These are phyloP conservation scores for Sminthurides aquaticus DNA, from an alignment of 2,888 invertebrate genomes.

Conservation along the genomic window DNA sequence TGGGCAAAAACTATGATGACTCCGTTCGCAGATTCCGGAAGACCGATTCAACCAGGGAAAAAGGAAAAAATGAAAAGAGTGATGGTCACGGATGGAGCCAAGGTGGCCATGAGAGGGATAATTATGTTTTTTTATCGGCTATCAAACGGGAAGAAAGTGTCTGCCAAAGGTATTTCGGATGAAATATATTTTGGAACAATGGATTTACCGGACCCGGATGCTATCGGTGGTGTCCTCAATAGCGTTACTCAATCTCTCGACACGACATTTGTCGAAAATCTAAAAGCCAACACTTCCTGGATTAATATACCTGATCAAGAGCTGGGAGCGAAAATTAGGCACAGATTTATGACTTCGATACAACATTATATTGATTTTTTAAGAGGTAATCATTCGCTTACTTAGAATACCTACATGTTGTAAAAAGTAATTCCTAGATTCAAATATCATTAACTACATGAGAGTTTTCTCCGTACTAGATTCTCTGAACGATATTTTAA, in stretches of 20 bases:
- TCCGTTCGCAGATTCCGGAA: constrained; percentile 57
- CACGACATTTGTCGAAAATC: constrained; percentile 48
- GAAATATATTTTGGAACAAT: constrained; percentile 48
- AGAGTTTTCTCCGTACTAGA: constrained; percentile 21
- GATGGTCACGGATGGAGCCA: constrained; percentile 57
- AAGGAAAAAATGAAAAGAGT: constrained; percentile 44
- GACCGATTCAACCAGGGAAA: constrained; percentile 45
- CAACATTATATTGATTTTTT: constrained; percentile 54
- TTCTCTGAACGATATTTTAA: constrained; percentile 36
- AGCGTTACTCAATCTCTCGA: constrained; percentile 46
- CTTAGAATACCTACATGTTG: background rate
- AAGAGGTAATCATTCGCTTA: constrained; percentile 46
- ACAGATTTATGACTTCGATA: constrained; percentile 55
- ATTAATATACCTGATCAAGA: constrained; percentile 52
- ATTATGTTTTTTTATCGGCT: constrained; percentile 65
- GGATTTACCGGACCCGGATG: constrained; percentile 45
- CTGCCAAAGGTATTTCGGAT: constrained; percentile 60
- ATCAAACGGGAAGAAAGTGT: constrained; percentile 55
- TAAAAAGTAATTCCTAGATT: background rate
- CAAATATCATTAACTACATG: no score
- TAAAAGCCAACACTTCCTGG: constrained; percentile 52
- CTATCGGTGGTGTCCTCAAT: constrained; percentile 45
- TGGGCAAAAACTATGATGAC: no score
- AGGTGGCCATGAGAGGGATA: constrained; percentile 55
- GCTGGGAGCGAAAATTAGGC: constrained; percentile 49